Percentiles rank a stretch among this genome's conserved stretches.
phyloP scores from a whole-genome alignment of 2,888 invertebrate species.

The Eilema depressum region DNA sequence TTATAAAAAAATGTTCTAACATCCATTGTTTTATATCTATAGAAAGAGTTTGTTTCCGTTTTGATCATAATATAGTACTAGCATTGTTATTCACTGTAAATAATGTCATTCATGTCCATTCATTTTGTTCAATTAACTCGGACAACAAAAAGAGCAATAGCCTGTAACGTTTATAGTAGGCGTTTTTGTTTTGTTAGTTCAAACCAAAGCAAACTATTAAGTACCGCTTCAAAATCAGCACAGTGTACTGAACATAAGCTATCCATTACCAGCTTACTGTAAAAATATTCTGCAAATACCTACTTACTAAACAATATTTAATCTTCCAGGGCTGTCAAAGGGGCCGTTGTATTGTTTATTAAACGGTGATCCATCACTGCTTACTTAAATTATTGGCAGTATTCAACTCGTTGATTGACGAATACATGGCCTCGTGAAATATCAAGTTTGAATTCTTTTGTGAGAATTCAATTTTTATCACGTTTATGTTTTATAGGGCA shows the following conservation, averaged over 20 bases:
- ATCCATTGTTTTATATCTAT: not conserved
- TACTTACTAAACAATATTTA: slow-evolving; percentile 6
- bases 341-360: slow-evolving; percentile 33
- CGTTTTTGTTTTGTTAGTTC: not conserved
- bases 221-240: not conserved
- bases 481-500: too few species aligned
- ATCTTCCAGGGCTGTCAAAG: slow-evolving; percentile 28
- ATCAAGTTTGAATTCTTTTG: too few species aligned
- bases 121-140: not conserved
- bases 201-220: too few species aligned
- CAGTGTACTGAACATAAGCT: not conserved
- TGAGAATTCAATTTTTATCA: too few species aligned
- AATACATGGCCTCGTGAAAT: not conserved
- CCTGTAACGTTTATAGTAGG: not conserved
- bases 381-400: slow-evolving; percentile 4
- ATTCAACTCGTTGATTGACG: slow-evolving; percentile 1
- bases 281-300: slow-evolving; percentile 30
- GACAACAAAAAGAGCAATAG: not conserved
- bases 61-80: not conserved
- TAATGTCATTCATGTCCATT: not conserved
- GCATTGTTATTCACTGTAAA: not conserved
- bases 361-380: slow-evolving; percentile 40
- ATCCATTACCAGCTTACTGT: not conserved
- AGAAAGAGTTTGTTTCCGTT: not conserved
- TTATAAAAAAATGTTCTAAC: not conserved